These are phyloP conservation scores for Limosa lapponica DNA, from an alignment of 2,797 vertebrate genomes.

Conservation along the genomic window DNA sequence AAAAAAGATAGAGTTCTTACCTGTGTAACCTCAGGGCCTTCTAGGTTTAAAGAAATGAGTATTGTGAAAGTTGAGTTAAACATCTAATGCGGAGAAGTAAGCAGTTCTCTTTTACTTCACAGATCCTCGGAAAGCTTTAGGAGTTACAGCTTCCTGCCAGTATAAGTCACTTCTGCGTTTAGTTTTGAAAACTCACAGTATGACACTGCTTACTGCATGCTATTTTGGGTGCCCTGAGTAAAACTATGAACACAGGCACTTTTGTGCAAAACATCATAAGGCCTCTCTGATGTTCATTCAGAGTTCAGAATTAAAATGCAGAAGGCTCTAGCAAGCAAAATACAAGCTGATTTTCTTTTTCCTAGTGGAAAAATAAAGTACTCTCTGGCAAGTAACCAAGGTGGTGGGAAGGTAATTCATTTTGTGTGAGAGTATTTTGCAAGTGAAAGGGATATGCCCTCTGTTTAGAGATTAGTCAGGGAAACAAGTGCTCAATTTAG, in stretches of 20 bases:
- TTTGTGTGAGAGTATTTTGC: conserved; percentile 75
- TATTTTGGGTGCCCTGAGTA: conserved; percentile 82
- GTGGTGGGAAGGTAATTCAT: conserved; percentile 76
- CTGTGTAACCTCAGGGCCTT: conserved; percentile 17
- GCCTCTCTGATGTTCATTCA: conserved; percentile 81
- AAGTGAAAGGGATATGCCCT: conserved; percentile 71
- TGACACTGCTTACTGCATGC: conserved; percentile 70
- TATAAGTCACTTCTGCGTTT: conserved; percentile 62
- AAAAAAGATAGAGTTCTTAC: conserved; percentile 57
- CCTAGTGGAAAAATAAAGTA: conserved; percentile 77
- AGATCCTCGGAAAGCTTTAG: conserved; percentile 1
- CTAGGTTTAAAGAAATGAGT: neutral
- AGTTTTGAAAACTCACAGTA: conserved; percentile 71
- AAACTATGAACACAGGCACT: conserved; percentile 89
- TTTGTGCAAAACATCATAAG: conserved; percentile 88
- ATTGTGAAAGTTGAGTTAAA: neutral
- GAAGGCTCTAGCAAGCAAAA: conserved; percentile 79
- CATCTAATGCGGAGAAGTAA: neutral
- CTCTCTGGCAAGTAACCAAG: conserved; percentile 69
- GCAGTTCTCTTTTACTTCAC: conserved; percentile 45
- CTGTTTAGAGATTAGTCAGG: conserved; percentile 77
- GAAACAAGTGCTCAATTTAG: conserved; percentile 70
- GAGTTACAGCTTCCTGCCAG: conserved; percentile 30
- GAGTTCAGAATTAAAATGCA: conserved; percentile 87
- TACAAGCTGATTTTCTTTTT: conserved; percentile 82